Percentiles rank a stretch among this genome's conserved stretches.
Conservation (phyloP, 2,797 vertebrate genomes). For the Thalassophryne amazonica region DNA sequence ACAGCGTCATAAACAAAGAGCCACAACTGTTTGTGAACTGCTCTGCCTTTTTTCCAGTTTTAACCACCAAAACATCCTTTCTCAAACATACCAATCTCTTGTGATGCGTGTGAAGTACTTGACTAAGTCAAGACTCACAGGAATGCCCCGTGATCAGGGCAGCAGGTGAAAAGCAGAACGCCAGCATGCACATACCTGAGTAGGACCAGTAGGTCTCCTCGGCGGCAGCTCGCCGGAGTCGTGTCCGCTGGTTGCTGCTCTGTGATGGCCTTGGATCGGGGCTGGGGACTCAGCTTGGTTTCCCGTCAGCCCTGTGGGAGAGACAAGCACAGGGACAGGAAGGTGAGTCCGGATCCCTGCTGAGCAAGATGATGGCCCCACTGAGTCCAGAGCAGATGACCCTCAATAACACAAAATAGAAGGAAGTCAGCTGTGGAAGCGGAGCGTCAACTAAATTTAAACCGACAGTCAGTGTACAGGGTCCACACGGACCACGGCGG, state of each 20-base stretch:
- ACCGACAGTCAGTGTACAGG: no score
- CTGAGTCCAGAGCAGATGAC: constrained; percentile 47
- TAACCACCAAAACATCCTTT: no score
- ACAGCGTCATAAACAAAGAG: no score
- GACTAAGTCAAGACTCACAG: no score
- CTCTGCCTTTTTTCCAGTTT: not conserved
- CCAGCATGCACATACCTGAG: constrained; percentile 75
- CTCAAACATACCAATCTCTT: no score
- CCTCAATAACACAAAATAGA: no score
- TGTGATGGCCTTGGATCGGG: constrained; percentile 69
- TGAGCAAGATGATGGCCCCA: constrained; percentile 35
- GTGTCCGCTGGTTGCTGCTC: constrained; percentile 61
- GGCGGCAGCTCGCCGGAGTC: constrained; percentile 84
- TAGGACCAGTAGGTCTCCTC: constrained; percentile 95
- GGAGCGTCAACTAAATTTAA: constrained; percentile 28
- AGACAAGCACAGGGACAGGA: constrained; percentile 32
- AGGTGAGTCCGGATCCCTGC: constrained; percentile 44
- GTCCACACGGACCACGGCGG: no score
- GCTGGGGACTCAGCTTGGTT: constrained; percentile 76
- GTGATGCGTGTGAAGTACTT: no score
- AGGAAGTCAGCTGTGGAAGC: constrained; percentile 16
- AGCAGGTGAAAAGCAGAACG: not conserved
- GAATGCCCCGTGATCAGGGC: no score
- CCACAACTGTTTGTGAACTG: no score
- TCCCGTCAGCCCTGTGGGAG: constrained; percentile 82